Conservation (phyloP, 2,888 invertebrate genomes). For the Apodemia hepburni region DNA sequence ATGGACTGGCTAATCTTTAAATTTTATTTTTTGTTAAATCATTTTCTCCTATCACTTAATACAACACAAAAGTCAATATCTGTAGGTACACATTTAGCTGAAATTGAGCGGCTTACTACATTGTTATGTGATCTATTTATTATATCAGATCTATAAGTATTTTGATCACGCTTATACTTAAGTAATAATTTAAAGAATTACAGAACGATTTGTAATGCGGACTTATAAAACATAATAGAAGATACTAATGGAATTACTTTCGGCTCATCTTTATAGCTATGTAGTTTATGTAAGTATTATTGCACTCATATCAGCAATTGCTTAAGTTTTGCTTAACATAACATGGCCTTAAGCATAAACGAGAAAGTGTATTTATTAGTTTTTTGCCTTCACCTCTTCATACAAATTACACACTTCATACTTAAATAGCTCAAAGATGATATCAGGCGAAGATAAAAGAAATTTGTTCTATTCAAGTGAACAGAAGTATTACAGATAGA, state of each 20-base stretch:
- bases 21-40: too few relatives aligned
- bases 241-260: constrained; percentile 1
- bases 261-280: constrained; percentile 5
- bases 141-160: not conserved
- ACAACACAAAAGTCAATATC: too few relatives aligned
- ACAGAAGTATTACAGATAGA: too few relatives aligned
- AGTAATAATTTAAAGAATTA: constrained; percentile 1
- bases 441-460: too few relatives aligned
- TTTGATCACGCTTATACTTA: not conserved
- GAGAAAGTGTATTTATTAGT: not conserved
- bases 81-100: too few relatives aligned
- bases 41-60: too few relatives aligned
- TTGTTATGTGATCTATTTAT: too few relatives aligned
- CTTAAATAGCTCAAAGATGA: too few relatives aligned
- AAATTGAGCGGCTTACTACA: too few relatives aligned
- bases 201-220: constrained; percentile 1
- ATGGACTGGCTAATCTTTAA: too few relatives aligned
- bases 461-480: too few relatives aligned
- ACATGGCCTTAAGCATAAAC: not conserved
- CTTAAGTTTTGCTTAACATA: constrained; percentile 7
- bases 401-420: too few relatives aligned
- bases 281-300: constrained; percentile 3
- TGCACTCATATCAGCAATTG: not conserved
- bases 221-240: not conserved
- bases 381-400: not conserved